A percentile compares a stretch with the other conserved stretches of the same genome.
Evolutionary conservation across 2,888 invertebrate species (phyloP).

Genomic region (Blera fallax): DNA sequence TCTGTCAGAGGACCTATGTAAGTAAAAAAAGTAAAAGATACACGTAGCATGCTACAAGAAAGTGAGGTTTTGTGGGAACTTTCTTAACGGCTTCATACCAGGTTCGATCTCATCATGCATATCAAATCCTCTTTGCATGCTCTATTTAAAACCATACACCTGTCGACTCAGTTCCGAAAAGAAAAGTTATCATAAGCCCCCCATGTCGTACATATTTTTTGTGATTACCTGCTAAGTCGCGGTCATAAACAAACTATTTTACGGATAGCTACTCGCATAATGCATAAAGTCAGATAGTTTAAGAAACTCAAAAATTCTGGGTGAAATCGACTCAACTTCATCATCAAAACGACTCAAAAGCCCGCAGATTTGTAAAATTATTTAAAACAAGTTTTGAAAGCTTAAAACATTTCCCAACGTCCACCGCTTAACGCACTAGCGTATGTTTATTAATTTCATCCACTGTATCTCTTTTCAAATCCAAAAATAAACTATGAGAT

Average conservation of each 20-base stretch:
- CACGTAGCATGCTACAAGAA: no score
- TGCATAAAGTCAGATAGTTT: background rate
- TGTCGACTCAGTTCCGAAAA: background rate
- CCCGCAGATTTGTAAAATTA: constrained; percentile 1
- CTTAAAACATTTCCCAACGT: no score
- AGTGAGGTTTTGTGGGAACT: no score
- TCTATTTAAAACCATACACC: no score
- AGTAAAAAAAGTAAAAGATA: no score
- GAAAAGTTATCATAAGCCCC: background rate
- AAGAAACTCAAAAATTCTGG: background rate
- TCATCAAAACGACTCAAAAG: background rate
- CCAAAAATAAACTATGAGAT: background rate
- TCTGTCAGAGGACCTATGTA: no score
- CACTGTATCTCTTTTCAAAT: background rate
- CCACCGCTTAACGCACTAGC: no score
- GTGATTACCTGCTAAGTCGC: background rate
- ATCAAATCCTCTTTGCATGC: no score
- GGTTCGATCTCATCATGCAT: no score
- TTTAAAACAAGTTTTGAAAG: background rate
- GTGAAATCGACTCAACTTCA: background rate
- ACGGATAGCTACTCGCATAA: background rate
- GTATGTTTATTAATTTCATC: background rate
- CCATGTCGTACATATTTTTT: constrained; percentile 24
- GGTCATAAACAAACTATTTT: constrained; percentile 34
- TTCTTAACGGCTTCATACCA: no score